Percentiles rank a stretch among this genome's conserved stretches.
Evolutionary conservation across 2,113 vertebrate genomes (phyloP).

Genomic region (Plecturocebus donacophilus): DNA sequence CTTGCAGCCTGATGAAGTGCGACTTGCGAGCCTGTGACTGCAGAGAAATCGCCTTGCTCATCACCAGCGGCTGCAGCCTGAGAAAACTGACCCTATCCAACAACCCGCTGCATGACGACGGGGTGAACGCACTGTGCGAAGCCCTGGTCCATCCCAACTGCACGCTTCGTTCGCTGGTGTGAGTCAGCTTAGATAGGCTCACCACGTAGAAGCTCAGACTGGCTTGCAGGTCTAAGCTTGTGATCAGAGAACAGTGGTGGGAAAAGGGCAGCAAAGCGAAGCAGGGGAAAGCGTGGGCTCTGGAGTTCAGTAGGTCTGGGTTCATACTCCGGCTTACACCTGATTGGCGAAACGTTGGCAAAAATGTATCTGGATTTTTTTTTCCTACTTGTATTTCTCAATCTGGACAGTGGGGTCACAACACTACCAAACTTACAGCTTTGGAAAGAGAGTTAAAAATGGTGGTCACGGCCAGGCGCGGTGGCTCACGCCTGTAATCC

Average conservation of each 20-base stretch:
- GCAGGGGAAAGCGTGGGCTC: neutral
- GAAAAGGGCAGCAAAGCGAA: neutral
- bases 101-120: accelerated
- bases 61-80: neutral
- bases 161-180: neutral
- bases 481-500: no score
- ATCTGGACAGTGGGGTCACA: neutral
- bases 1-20: neutral
- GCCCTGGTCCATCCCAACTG: neutral
- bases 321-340: no score
- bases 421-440: neutral
- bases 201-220: accelerated
- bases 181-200: neutral
- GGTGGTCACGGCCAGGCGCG: accelerated
- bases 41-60: neutral
- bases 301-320: neutral
- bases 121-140: neutral
- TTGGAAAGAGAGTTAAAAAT: neutral
- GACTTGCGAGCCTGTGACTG: accelerated
- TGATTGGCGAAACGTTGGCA: no score
- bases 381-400: neutral
- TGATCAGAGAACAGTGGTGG: neutral
- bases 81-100: neutral
- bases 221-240: neutral
- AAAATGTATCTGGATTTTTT: neutral